Conservation (phyloP, 2,113 vertebrate genomes). For the Pogona vitticeps region DNA sequence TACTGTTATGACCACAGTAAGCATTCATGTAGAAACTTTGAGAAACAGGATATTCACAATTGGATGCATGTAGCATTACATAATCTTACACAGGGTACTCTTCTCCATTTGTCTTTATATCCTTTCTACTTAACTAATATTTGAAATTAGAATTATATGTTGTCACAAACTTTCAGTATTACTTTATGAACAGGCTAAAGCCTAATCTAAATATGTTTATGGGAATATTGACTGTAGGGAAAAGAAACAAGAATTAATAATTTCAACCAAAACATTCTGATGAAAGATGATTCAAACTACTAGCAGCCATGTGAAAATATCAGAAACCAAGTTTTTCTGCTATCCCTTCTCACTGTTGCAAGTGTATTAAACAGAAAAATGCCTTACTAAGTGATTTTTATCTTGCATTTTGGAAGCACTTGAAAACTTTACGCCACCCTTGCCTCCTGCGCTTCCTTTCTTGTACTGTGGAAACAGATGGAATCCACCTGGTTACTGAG, state of each 20-base stretch:
- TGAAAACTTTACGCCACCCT: constrained; percentile 95
- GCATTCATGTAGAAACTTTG: too few species aligned
- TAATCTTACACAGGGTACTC: neutral
- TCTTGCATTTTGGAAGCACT: constrained; percentile 80
- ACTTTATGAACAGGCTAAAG: neutral
- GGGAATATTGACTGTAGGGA: neutral
- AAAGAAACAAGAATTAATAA: neutral
- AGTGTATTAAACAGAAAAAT: neutral
- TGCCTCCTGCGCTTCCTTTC: constrained; percentile 94
- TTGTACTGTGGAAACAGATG: constrained; percentile 89
- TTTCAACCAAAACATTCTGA: neutral
- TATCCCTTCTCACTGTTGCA: neutral
- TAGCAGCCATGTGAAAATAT: neutral
- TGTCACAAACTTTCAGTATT: neutral
- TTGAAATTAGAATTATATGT: neutral
- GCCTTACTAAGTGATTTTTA: neutral
- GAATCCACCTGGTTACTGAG: constrained; percentile 93
- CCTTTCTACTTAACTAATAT: neutral
- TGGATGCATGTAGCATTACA: neutral
- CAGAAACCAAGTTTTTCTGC: neutral
- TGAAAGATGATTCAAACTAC: neutral
- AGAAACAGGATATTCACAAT: neutral
- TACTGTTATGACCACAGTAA: neutral
- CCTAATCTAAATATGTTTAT: neutral
- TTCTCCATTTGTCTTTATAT: neutral